Evolutionary conservation across 2,113 vertebrate species (phyloP), one percentile per base, ranked within the genome.

Genomic region (Burhinus bistriatus): DNA sequence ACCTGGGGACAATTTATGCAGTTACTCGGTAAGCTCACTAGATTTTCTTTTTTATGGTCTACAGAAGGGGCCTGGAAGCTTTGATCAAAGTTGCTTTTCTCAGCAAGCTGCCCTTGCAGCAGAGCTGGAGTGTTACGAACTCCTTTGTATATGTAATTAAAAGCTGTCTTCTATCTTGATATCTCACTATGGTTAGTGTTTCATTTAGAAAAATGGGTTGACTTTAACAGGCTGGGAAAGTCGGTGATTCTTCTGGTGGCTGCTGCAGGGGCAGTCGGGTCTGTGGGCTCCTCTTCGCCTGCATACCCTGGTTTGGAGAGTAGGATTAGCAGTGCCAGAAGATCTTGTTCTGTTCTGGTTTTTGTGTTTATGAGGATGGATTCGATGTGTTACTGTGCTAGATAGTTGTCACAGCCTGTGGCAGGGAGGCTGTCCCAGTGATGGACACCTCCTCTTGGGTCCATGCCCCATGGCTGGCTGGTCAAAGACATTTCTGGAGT

Each of bases 141-240:
- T 87, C 83, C 34, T 96, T 84, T 91, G 83, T 89, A 22, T 57
- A 1, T 76, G 93, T 93, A 95, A 95, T 94, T 95, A 95, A 95
- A 89, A 94, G 61, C 91, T 4, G 7, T 71, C 65, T 91, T 75
- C 86, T 68, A 2, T 87, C 73, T 82, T 62, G 77, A 26, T 87
- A 59, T 47, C 93, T 72, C 25, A 42, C 87, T 82, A 70, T 61
- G 73, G 78, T 87, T 87, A 89, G 27, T 3, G 29, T 82, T 94
- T 82, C 66, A 7, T 79, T 84, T 57, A 52, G 70, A 85, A 51
- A 72, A 75, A 58, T 9, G 83, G 22, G 16, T 66, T 78, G 44
- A 36, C 45, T 86, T 73, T 15, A 80, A 18, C 20, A 73, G 40
- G 19, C 73, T 93, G 91, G 49, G 72, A 88, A 61, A 29, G 18